phyloP scores from a whole-genome alignment of 2,888 invertebrate genomes.

The Caenorhabditis parvicauda region DNA sequence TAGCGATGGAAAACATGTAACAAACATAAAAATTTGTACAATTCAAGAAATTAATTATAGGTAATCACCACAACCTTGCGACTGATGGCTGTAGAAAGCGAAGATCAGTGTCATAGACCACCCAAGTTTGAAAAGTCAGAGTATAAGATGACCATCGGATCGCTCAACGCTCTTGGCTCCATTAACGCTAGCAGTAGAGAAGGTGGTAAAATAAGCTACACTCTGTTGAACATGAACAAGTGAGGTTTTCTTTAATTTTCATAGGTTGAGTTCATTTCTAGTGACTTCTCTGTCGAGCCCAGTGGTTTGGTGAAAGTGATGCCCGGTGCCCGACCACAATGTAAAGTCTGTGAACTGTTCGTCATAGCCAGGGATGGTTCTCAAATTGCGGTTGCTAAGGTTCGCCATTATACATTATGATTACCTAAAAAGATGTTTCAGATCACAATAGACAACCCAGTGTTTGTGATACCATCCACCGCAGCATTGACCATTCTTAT shows the following conservation, averaged over 20 bases:
- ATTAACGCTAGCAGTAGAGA: conserved; percentile 21
- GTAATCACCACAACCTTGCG: conserved; percentile 24
- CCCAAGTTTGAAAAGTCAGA: conserved; percentile 34
- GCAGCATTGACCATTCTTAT: conserved; percentile 30
- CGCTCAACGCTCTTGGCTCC: conserved; percentile 30
- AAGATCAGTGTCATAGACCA: conserved; percentile 14
- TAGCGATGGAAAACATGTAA: conserved; percentile 31
- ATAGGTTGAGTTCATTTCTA: conserved; percentile 10
- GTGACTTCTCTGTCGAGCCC: conserved; percentile 29
- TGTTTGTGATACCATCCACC: conserved; percentile 21
- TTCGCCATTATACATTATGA: conserved; percentile 2
- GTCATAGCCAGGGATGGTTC: conserved; percentile 43
- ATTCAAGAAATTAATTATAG: conserved; percentile 7
- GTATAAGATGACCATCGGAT: conserved; percentile 34
- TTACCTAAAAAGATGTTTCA: conserved; percentile 5
- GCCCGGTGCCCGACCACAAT: conserved; percentile 29
- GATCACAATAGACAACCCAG: conserved; percentile 27
- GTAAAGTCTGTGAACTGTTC: conserved; percentile 44
- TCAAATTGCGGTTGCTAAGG: conserved; percentile 32
- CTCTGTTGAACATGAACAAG: conserved; percentile 40
- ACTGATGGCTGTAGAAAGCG: conserved; percentile 15
- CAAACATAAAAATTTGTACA: not conserved
- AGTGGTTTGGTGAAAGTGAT: conserved; percentile 31
- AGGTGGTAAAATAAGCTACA: conserved; percentile 23
- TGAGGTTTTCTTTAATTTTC: conserved; percentile 1